These are phyloP conservation scores for Theristus sp. DNA, from an alignment of 2,888 invertebrate genomes.

Conservation along the genomic window DNA sequence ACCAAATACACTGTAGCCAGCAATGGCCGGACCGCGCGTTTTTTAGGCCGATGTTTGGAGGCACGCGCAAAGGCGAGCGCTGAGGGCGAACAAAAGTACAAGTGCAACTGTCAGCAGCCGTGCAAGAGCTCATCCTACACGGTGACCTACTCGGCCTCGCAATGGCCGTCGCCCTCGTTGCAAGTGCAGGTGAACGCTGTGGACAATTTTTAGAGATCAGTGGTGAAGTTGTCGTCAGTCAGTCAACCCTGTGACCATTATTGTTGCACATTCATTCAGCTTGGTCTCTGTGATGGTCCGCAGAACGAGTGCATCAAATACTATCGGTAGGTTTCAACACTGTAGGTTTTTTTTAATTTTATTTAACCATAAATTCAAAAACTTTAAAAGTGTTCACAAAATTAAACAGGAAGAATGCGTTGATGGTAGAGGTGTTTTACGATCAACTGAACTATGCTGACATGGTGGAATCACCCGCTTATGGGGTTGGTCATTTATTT, in stretches of 20 bases:
- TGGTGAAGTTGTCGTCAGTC: too few relatives aligned
- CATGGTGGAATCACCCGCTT: constrained; percentile 20
- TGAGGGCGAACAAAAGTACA: constrained; percentile 11
- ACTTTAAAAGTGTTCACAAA: too few relatives aligned
- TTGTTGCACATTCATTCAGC: too few relatives aligned
- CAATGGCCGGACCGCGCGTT: not conserved
- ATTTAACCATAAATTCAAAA: constrained; percentile 1
- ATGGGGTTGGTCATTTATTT: constrained; percentile 14
- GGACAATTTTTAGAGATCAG: not conserved
- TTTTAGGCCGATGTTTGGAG: constrained; percentile 21
- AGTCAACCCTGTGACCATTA: too few relatives aligned
- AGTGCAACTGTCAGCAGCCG: constrained; percentile 19
- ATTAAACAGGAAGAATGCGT: constrained; percentile 23
- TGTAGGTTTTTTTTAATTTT: not conserved
- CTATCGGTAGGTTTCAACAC: constrained; percentile 13
- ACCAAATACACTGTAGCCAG: too few relatives aligned
- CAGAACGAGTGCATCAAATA: constrained; percentile 20
- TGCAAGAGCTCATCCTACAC: constrained; percentile 22
- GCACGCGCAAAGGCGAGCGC: constrained; percentile 16
- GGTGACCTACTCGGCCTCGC: constrained; percentile 4
- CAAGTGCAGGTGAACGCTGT: not conserved
- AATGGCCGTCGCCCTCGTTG: not conserved
- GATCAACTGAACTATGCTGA: constrained; percentile 23
- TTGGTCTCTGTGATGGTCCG: constrained; percentile 15
- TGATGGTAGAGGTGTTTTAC: constrained; percentile 25